Evolutionary conservation across 2,113 vertebrate species (phyloP).

Genomic region (Ceyx melanurus): DNA sequence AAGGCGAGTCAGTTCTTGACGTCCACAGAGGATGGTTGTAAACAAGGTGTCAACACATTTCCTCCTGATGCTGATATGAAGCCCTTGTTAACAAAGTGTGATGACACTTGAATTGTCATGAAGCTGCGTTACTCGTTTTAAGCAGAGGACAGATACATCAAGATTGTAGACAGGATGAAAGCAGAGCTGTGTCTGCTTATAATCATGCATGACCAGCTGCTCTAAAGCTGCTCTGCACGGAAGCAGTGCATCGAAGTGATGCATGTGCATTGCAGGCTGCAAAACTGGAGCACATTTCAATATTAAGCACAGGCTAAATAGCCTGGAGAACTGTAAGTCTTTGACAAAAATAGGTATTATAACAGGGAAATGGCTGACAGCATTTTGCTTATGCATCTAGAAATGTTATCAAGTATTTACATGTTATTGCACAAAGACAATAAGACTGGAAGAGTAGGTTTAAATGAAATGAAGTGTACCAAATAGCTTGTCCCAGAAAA

Average conservation of each 20-base stretch:
- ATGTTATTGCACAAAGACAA: background rate
- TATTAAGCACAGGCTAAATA: background rate
- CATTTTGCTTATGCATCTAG: background rate
- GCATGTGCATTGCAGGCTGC: background rate
- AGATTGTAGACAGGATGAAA: slow-evolving; percentile 31
- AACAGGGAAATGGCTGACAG: background rate
- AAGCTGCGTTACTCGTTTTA: background rate
- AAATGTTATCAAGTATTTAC: background rate
- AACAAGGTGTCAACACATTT: slow-evolving; percentile 37
- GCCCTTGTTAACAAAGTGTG: background rate
- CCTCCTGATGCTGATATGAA: background rate
- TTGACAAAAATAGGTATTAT: background rate
- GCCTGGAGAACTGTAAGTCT: background rate
- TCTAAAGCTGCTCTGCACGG: background rate
- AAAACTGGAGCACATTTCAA: background rate
- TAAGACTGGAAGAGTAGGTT: background rate
- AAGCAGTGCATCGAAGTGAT: background rate
- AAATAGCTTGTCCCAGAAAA: slow-evolving; percentile 49
- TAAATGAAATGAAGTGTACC: slow-evolving; percentile 6
- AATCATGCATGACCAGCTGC: slow-evolving; percentile 36
- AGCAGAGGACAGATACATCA: slow-evolving; percentile 31
- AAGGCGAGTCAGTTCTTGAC: background rate
- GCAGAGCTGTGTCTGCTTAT: slow-evolving; percentile 17
- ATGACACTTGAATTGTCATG: slow-evolving; percentile 35
- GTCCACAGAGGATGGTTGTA: slow-evolving; percentile 13